Evolutionary conservation across 2,888 invertebrate species (phyloP).

Genomic region (Bombylius major): DNA sequence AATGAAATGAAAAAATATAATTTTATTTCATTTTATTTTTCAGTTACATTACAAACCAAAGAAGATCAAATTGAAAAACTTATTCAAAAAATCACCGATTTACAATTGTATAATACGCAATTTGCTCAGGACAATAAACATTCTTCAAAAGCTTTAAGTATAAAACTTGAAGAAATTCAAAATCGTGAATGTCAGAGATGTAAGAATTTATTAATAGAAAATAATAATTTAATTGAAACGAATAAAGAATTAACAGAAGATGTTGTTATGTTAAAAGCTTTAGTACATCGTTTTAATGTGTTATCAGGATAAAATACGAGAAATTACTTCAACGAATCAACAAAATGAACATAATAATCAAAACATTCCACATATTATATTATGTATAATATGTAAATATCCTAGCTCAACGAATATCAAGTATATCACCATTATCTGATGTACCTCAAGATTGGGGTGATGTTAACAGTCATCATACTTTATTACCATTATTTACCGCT

Average conservation of each 20-base stretch:
- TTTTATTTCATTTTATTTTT: background rate
- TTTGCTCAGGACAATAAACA: constrained; percentile 50
- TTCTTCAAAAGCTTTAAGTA: constrained; percentile 39
- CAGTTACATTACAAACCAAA: constrained; percentile 48
- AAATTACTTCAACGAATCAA: background rate
- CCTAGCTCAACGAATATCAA: no score
- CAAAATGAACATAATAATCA: background rate
- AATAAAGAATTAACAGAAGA: constrained; percentile 52
- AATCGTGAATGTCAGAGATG: constrained; percentile 31
- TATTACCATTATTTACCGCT: constrained; percentile 58
- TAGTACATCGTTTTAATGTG: constrained; percentile 66
- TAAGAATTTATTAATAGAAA: constrained; percentile 4
- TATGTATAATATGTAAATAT: no score
- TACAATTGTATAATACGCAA: constrained; percentile 48
- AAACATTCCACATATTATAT: no score
- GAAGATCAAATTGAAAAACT: constrained; percentile 47
- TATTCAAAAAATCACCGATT: constrained; percentile 45
- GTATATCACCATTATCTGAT: background rate
- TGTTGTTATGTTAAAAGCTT: constrained; percentile 59
- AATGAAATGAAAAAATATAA: background rate
- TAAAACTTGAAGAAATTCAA: constrained; percentile 35
- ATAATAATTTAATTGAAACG: constrained; percentile 23
- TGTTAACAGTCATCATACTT: constrained; percentile 26
- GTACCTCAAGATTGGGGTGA: constrained; percentile 14
- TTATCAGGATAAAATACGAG: constrained; percentile 59